Base-by-base conservation (phyloP, 37 sponge, comb jelly and placozoan genomes). In the Axinella damicornis region DNA sequence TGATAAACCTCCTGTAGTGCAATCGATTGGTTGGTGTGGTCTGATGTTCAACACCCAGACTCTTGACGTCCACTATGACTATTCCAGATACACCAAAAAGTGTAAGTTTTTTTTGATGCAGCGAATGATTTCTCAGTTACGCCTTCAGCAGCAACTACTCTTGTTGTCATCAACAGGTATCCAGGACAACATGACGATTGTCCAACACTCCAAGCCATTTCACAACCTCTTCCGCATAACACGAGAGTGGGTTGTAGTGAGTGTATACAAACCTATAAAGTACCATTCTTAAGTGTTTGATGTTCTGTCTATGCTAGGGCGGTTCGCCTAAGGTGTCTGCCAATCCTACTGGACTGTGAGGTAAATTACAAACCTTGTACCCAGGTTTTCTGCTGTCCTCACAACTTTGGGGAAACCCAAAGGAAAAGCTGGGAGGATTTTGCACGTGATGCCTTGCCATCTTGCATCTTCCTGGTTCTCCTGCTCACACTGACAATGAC, bases 1-100 rank as follows among this genome's bases (percentile, higher is more conserved):
- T 61, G 62, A 61, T 14, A 14, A n/a, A 22, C 14, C 62, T 27
- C 62, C 62, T 39, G 1, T 58, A 84, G 80, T 71, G 27, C 28
- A 74, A 33, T 91, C 83, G 87, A 61, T 92, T 5, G 60, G 84
- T 39, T 92, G 92, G 92, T 92, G 92, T 87, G 92, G 92, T 39
- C 41, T 88, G 21, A 70, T 87, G 28, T 25, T 92, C 64, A 80
- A 87, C 53, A 83, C 83, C 0, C 63, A 15, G n/a, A 87, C 79
- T 28, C 75, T 92, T 19, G 88, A 92, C n/a, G 69, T 92, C 31
- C 41, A 57, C 0, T 40, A 36, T 21, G 88, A 92, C 69, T 92
- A 75, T 39, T 65, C 80, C 0, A 61, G 88, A 57, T 80, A 79
- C 58, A 19, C 32, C 37, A 33, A 24, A 1, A 70, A 69, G 25